Evolutionary conservation across 37 sponge, comb jelly and placozoan genomes (phyloP), one percentile per base, ranked within the genome.

Genomic region (Aplysina aerophoba): DNA sequence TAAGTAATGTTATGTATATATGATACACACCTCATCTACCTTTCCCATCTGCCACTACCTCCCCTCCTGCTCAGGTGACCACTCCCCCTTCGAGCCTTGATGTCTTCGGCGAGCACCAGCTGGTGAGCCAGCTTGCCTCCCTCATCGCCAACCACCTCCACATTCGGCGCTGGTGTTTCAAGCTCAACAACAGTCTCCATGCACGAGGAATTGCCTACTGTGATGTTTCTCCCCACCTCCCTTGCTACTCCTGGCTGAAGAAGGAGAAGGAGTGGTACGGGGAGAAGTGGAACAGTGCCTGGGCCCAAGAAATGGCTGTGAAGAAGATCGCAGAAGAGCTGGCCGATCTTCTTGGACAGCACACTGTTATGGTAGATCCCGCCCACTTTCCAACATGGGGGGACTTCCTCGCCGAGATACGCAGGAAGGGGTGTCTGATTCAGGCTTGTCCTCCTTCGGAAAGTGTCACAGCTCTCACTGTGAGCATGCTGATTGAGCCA

Each of bases 141-240:
- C 90, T 97, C 21, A 75, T 97, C 6, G 87, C 88, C 19, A 84
- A 63, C 68, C 73, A 94, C 61, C 93, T 87, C 55, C 17, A 33
- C n/a, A 54, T 95, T 12, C 55, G 53, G 16, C 62, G 93, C 8
- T 97, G 97, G 97, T 17, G 93, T 55, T 95, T 97, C 79, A 97
- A 97, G 59, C 80, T 97, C 21, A 86, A 92, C 71, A 36, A 83
- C 21, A 87, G 92, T 38, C 57, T 88, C 63, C 86, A 84, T 27
- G 92, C 92, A 38, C 82, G 86, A 58, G 95, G 95, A 14, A 89
- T 93, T 33, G 99, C 99, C 0, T 92, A 92, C 80, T 98, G 97
- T 92, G 99, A 98, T 64, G 74, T 96, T 34, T 28, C 81, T 1
- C 60, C 36, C 40, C 92, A 94, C 60, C 90, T 98, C 0, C 17